Conservation (phyloP, 2,113 vertebrate species). For the Pedionomus torquatus region DNA sequence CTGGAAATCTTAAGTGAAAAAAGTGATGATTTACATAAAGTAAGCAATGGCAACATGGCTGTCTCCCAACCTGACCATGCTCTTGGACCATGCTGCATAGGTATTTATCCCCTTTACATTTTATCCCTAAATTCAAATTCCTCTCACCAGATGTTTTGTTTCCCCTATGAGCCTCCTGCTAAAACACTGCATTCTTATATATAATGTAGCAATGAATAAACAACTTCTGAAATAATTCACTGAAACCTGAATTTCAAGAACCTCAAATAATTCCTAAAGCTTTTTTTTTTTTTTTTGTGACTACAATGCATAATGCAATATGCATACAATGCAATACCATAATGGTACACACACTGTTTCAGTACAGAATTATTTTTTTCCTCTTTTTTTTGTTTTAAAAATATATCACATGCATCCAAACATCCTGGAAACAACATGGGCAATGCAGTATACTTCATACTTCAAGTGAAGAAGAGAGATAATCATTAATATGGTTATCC, state of each 20-base stretch:
- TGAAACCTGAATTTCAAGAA: neutral
- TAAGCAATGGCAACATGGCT: neutral
- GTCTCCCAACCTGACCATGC: neutral
- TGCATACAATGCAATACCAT: too few relatives aligned
- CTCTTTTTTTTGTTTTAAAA: neutral
- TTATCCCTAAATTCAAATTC: neutral
- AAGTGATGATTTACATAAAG: neutral
- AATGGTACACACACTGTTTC: neutral
- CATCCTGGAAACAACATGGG: neutral
- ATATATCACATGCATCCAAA: neutral
- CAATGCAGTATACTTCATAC: accelerated
- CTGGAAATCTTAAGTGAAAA: neutral
- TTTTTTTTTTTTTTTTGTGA: neutral
- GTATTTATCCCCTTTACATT: neutral
- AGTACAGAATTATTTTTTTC: too few relatives aligned
- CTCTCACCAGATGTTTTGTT: neutral
- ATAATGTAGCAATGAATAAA: neutral
- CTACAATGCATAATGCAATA: neutral
- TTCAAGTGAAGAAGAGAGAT: neutral
- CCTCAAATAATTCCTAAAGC: neutral
- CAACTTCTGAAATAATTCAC: neutral
- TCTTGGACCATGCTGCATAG: neutral
- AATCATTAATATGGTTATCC: neutral
- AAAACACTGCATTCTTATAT: neutral
- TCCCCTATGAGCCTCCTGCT: neutral